These are phyloP conservation scores for Leptopilina syphax DNA, from an alignment of 2,888 invertebrate genomes.

Conservation along the genomic window DNA sequence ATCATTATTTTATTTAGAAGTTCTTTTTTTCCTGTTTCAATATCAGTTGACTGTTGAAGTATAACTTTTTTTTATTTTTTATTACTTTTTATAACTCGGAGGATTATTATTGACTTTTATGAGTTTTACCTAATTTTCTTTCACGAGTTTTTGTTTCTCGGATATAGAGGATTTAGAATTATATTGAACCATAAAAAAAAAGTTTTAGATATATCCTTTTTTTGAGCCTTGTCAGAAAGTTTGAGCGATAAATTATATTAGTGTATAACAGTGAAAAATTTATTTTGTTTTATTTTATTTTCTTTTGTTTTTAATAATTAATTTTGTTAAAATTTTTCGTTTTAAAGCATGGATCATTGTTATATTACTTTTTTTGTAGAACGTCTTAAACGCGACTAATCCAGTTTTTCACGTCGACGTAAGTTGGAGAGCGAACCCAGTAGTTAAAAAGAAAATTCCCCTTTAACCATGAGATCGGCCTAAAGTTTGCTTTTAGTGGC, in stretches of 20 bases:
- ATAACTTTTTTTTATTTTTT: no score
- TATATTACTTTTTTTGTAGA: constrained; percentile 75
- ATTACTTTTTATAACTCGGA: no score
- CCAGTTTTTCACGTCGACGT: constrained; percentile 77
- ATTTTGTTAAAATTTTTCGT: constrained; percentile 50
- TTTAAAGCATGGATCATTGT: constrained; percentile 74
- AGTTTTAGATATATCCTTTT: background rate
- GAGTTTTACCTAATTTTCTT: no score
- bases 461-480: constrained; percentile 44
- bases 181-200: no score
- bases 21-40: no score
- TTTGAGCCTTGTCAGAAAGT: background rate
- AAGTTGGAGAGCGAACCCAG: constrained; percentile 75
- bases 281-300: background rate
- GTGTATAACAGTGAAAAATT: constrained; percentile 47
- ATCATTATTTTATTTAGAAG: no score
- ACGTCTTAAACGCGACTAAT: constrained; percentile 77
- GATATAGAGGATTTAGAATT: no score
- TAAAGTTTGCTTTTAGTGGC: constrained; percentile 37
- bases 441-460: constrained; percentile 63
- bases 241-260: constrained; percentile 47
- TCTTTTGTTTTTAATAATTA: background rate
- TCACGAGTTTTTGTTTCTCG: no score
- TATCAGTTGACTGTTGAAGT: no score
- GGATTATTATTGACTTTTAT: no score